phyloP scores from a whole-genome alignment of 1,140 invertebrate species.

The Oncopodura yosiiana region DNA sequence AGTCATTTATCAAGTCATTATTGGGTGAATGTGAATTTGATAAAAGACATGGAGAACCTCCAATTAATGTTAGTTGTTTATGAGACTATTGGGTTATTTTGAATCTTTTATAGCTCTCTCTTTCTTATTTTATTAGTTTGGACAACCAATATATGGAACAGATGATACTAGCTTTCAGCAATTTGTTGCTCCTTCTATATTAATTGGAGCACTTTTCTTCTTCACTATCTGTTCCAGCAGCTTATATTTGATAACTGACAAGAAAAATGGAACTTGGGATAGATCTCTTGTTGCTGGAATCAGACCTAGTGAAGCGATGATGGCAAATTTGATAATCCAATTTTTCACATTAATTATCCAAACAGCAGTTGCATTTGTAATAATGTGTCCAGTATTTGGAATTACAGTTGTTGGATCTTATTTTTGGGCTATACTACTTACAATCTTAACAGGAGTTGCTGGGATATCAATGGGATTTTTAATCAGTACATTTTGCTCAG shows the following conservation, averaged over 20 bases:
- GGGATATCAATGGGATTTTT: constrained; percentile 36
- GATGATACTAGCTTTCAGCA: constrained; percentile 79
- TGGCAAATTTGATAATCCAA: constrained; percentile 83
- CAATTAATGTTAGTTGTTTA: constrained; percentile 13
- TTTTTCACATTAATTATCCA: constrained; percentile 89
- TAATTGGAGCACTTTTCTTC: constrained; percentile 60
- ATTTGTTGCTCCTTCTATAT: constrained; percentile 88
- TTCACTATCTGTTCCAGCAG: constrained; percentile 16
- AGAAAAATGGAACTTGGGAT: constrained; percentile 10
- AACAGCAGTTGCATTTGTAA: constrained; percentile 67
- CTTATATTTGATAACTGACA: constrained; percentile 10
- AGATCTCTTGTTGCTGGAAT: constrained; percentile 14
- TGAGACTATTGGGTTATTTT: not conserved
- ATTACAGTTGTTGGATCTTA: constrained; percentile 19
- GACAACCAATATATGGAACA: constrained; percentile 75
- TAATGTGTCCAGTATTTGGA: constrained; percentile 21
- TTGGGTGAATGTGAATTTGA: constrained; percentile 51
- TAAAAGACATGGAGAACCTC: constrained; percentile 43
- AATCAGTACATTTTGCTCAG: constrained; percentile 46
- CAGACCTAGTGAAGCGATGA: constrained; percentile 65
- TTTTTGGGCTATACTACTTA: constrained; percentile 2
- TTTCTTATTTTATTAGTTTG: constrained; percentile 48
- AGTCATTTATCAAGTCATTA: constrained; percentile 47
- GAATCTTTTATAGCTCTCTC: not conserved
- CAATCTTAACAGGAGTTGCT: constrained; percentile 16